Conservation (phyloP, 2,113 vertebrate genomes). For the Melierax canorus region DNA sequence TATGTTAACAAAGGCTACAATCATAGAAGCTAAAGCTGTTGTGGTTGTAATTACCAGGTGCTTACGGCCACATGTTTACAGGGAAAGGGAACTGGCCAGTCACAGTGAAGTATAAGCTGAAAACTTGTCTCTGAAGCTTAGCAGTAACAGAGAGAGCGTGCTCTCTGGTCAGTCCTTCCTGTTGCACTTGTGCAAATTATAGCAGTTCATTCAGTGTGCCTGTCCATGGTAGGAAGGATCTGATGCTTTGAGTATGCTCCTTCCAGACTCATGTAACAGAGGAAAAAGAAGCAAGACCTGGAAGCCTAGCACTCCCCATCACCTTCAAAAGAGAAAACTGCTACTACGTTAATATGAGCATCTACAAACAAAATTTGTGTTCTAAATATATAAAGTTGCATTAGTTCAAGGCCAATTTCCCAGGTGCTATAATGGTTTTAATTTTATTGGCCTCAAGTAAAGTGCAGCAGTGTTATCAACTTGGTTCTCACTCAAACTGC, state of each 20-base stretch:
- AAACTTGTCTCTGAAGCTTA: not conserved
- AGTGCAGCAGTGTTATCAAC: not conserved
- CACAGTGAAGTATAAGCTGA: not conserved
- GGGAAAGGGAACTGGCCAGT: not conserved
- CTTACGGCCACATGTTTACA: not conserved
- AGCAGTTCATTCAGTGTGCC: not conserved
- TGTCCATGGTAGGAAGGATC: not conserved
- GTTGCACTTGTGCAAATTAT: not conserved
- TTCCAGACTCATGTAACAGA: not conserved
- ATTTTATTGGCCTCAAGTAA: not conserved
- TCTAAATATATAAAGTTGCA: not conserved
- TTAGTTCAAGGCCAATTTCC: not conserved
- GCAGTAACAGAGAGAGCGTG: fast-evolving
- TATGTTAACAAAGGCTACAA: not conserved
- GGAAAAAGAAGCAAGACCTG: not conserved
- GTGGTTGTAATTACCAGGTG: not conserved
- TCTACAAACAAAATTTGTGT: not conserved
- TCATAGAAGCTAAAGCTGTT: not conserved
- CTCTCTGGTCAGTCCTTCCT: not conserved
- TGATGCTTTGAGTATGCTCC: not conserved
- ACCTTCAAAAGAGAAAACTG: not conserved
- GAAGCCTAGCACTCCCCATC: not conserved
- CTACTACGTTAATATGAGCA: not conserved
- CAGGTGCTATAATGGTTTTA: not conserved
- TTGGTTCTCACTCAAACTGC: not conserved